Conservation (phyloP, 1,140 invertebrate species). For the Centruroides vittatus region DNA sequence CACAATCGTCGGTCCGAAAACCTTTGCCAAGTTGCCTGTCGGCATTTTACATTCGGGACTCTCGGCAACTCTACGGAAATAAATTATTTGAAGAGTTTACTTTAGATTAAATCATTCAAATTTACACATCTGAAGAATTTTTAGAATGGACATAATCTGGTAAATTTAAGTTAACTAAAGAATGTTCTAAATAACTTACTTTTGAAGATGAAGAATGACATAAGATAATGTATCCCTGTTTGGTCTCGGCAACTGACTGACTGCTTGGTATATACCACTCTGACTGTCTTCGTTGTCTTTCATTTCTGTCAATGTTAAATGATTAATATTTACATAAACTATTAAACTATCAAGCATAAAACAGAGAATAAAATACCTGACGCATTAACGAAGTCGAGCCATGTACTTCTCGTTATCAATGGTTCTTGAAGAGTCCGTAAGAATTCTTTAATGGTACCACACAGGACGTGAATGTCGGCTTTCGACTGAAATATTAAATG, state of each 20-base stretch:
- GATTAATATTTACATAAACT: neutral
- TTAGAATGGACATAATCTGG: too few species aligned
- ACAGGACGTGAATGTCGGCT: conserved; percentile 60
- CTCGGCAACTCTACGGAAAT: conserved; percentile 44
- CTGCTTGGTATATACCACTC: conserved; percentile 44
- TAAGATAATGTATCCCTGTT: conserved; percentile 80
- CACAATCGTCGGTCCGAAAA: conserved; percentile 72
- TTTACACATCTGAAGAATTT: too few species aligned
- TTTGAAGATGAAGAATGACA: conserved; percentile 66
- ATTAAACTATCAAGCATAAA: neutral
- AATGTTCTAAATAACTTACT: conserved; percentile 27
- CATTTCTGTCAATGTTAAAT: conserved; percentile 21
- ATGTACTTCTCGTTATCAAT: conserved; percentile 54
- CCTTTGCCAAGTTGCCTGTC: conserved; percentile 53
- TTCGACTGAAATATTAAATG: conserved; percentile 9
- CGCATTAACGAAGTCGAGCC: conserved; percentile 62
- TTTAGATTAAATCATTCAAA: too few species aligned
- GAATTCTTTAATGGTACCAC: conserved; percentile 76
- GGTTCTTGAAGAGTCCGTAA: conserved; percentile 64
- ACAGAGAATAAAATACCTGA: conserved; percentile 29
- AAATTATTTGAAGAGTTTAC: neutral
- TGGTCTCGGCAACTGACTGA: conserved; percentile 58
- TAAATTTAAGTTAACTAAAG: too few species aligned
- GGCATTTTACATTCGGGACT: conserved; percentile 62
- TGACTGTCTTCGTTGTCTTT: conserved; percentile 31